Percentiles rank a stretch among this genome's conserved stretches.
These are phyloP conservation scores for Myopa testacea DNA, from an alignment of 2,888 invertebrate species.

Conservation along the genomic window DNA sequence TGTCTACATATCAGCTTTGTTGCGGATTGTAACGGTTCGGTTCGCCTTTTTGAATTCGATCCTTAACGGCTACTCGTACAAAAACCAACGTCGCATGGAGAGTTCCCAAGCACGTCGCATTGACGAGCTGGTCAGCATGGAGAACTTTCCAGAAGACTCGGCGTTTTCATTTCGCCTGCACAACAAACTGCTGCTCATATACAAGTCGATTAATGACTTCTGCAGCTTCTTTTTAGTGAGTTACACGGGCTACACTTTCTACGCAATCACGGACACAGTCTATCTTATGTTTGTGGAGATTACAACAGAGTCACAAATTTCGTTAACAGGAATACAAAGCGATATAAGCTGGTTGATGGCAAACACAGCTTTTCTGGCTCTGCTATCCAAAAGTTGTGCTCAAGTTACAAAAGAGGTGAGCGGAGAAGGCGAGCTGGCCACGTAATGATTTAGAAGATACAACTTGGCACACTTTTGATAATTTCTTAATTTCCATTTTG, in stretches of 20 bases:
- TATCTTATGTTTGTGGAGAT: constrained; percentile 65
- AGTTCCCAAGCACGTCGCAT: constrained; percentile 36
- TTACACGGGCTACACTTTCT: constrained; percentile 64
- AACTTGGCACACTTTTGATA: too few relatives aligned
- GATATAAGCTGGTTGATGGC: constrained; percentile 57
- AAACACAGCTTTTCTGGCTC: constrained; percentile 55
- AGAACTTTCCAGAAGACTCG: constrained; percentile 59
- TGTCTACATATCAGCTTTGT: constrained; percentile 57
- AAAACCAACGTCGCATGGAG: constrained; percentile 47
- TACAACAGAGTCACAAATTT: constrained; percentile 55
- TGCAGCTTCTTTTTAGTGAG: constrained; percentile 62
- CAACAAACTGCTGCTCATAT: constrained; percentile 60
- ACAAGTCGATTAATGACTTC: constrained; percentile 60
- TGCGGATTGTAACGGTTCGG: constrained; percentile 59
- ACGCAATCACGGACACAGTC: constrained; percentile 63
- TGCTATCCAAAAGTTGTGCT: constrained; percentile 60
- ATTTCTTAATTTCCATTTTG: too few relatives aligned
- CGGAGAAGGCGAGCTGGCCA: constrained; percentile 51
- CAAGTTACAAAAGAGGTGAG: constrained; percentile 61
- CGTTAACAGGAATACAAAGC: constrained; percentile 56
- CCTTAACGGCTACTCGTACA: constrained; percentile 58
- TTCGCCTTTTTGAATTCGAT: constrained; percentile 60
- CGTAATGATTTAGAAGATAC: too few relatives aligned
- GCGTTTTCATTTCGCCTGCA: constrained; percentile 63
- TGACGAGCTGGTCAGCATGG: constrained; percentile 45